These are phyloP conservation scores for Pangasius macronema DNA, from an alignment of 2,797 vertebrate genomes.

Conservation along the genomic window DNA sequence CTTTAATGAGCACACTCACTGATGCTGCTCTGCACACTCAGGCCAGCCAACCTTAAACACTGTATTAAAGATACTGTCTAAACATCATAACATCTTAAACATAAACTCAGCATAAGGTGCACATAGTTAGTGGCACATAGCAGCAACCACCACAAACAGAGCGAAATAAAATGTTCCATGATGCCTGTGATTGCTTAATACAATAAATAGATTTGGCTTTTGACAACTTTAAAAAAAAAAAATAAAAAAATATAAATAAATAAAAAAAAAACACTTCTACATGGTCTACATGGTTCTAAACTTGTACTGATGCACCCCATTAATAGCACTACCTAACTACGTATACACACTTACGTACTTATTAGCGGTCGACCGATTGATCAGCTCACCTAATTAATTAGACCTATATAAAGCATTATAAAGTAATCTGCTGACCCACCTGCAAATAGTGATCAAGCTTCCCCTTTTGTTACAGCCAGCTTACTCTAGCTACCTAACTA, in stretches of 20 bases:
- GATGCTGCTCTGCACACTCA: not conserved
- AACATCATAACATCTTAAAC: not conserved
- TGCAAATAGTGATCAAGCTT: not conserved
- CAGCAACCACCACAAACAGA: not conserved
- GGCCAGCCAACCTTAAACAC: not conserved
- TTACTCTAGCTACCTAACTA: not conserved
- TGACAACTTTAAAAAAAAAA: not conserved
- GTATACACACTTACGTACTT: not conserved
- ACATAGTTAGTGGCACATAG: not conserved
- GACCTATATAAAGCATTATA: not conserved
- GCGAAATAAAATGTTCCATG: not conserved
- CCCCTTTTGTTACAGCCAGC: not conserved
- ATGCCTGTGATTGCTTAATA: not conserved
- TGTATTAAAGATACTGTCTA: not conserved
- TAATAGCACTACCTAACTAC: not conserved
- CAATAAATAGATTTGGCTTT: not conserved
- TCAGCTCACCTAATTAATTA: not conserved
- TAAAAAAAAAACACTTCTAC: not conserved
- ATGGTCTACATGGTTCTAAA: not conserved
- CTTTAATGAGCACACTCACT: not conserved
- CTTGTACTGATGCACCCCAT: not conserved
- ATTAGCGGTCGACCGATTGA: not conserved
- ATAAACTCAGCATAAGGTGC: not conserved
- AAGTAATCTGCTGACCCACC: not conserved
- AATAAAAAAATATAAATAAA: not conserved